Conservation (phyloP, 2,113 vertebrate genomes). For the Melanocharis versteri region DNA sequence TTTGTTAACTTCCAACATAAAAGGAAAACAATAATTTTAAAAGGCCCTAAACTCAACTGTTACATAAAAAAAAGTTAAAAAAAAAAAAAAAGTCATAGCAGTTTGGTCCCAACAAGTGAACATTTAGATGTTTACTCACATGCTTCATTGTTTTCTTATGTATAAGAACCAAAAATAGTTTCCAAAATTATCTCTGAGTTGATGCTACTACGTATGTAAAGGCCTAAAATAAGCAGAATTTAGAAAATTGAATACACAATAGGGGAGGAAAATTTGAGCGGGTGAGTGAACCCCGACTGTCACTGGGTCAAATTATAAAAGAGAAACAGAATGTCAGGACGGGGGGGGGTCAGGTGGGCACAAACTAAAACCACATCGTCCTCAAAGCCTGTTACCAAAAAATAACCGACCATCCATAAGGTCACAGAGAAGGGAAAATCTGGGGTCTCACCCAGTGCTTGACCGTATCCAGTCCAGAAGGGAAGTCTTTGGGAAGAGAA, state of each 20-base stretch:
- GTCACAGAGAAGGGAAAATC: conserved; percentile 21
- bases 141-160: conserved; percentile 66
- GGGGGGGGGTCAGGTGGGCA: conserved; percentile 60
- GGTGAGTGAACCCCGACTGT: conserved; percentile 33
- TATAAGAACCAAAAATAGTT: conserved; percentile 70
- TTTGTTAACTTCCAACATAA: conserved; percentile 49
- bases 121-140: conserved; percentile 79
- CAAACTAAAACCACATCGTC: conserved; percentile 60
- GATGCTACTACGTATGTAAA: conserved; percentile 61
- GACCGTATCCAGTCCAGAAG: conserved; percentile 22
- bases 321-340: conserved; percentile 58
- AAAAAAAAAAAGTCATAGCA: conserved; percentile 66
- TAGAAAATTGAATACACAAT: conserved; percentile 45
- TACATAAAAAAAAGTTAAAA: conserved; percentile 28
- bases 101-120: conserved; percentile 78
- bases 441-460: conserved; percentile 2
- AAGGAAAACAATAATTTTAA: conserved; percentile 56
- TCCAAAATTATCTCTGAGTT: conserved; percentile 65
- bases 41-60: conserved; percentile 71
- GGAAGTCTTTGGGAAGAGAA: conserved; percentile 52
- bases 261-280: conserved; percentile 23
- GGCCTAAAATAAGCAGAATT: conserved; percentile 56
- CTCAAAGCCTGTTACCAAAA: conserved; percentile 56
- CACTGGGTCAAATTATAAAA: conserved; percentile 62
- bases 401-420: conserved; percentile 39